Percentiles rank a stretch among this genome's conserved stretches.
phyloP scores from a whole-genome alignment of 2,888 invertebrate species.

The Sarcophaga subvicina region DNA sequence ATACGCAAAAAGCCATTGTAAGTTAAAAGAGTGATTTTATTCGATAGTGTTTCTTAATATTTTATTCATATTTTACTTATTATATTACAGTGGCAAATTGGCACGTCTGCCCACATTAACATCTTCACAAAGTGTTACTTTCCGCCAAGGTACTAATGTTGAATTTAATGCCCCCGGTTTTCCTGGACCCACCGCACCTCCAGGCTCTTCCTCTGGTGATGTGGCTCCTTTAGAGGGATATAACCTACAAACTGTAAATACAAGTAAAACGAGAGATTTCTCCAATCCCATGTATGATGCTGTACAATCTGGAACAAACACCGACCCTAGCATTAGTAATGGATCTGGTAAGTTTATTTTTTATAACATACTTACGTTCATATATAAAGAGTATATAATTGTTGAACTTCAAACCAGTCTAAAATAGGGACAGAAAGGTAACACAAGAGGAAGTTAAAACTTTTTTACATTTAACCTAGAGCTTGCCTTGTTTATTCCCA shows the following conservation, averaged over 20 bases:
- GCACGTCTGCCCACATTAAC: conserved; percentile 90
- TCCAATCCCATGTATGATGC: conserved; percentile 99
- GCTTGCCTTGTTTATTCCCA: too few species aligned
- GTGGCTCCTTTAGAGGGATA: conserved; percentile 88
- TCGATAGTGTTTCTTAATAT: background rate
- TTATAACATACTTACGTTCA: too few species aligned
- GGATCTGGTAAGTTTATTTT: conserved; percentile 82
- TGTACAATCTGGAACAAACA: conserved; percentile 85
- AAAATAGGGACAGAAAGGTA: too few species aligned
- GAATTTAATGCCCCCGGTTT: conserved; percentile 88
- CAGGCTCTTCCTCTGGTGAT: conserved; percentile 75
- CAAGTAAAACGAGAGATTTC: conserved; percentile 93
- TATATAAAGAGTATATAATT: too few species aligned
- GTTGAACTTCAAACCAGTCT: too few species aligned
- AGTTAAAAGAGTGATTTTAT: conserved; percentile 81
- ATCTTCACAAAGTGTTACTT: conserved; percentile 95
- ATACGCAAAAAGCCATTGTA: conserved; percentile 92
- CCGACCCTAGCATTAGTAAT: conserved; percentile 84
- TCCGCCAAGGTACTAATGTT: conserved; percentile 96
- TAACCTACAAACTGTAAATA: conserved; percentile 88
- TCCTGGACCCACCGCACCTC: conserved; percentile 78
- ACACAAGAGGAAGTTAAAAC: too few species aligned
- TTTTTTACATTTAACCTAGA: too few species aligned
- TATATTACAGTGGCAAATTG: conserved; percentile 87
- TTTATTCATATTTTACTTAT: background rate